Evolutionary conservation across 1,140 invertebrate species (phyloP), one percentile per base, ranked within the genome.

Genomic region (Trachymyrmex cornetzi): DNA sequence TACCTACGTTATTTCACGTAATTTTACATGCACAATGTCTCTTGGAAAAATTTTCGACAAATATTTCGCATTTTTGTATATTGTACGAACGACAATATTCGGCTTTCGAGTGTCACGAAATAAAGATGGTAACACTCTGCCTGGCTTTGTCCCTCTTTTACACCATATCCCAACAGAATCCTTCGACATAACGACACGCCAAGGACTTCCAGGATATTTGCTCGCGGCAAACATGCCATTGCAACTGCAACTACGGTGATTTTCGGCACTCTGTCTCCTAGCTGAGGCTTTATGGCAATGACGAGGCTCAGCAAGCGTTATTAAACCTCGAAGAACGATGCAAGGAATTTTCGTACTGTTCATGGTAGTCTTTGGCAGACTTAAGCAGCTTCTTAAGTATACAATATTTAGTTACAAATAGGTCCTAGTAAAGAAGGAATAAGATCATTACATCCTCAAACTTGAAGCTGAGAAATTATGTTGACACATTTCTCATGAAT

Each of bases 161-260:
- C 50, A 24, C 50, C 30, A 12, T 67, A 59, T 72, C 88, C 24
- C 74, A 57, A 55, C 66, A 85, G 88, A 55, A 88, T 85, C 55
- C 77, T 79, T 67, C 30, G 53, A 82, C 75, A 75, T 77, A 85
- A 90, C 87, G 88, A 89, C 86, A 90, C 81, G 61, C 86, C 87
- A 86, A 86, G 87, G 91, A 91, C 89, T 87, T 80, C 77, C 79
- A 53, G 61, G 84, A 86, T 93, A 93, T 93, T 93, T 94, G 88
- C 84, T 64, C 57, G 59, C 9, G 48, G 88, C 90, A 94, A 94
- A 94, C 86, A 93, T 55, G 77, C 88, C 48, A 53, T 59, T 77
- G 69, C 79, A 77, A 75, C 75, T 91, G 63, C 72, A 84, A 85
- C 85, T 79, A 88, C 59, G 77, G 64, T 89, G 66, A 79, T 91